Evolutionary conservation across 2,113 vertebrate genomes (phyloP).

Genomic region (Typhlomys cinereus): DNA sequence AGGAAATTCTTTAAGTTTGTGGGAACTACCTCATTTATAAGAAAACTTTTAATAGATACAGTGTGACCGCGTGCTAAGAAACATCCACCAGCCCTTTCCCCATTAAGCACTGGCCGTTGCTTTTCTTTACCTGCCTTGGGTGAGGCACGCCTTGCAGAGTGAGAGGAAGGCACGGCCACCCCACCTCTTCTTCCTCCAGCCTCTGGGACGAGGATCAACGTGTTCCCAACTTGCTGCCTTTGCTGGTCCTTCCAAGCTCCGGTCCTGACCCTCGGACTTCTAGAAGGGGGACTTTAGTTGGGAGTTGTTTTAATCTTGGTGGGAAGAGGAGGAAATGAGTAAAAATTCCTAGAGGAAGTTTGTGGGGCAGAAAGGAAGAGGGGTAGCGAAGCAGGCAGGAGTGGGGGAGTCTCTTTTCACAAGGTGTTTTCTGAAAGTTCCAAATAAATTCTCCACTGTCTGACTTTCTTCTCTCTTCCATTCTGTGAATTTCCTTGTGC

Average conservation of each 20-base stretch:
- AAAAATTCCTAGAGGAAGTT: not conserved
- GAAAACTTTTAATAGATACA: not conserved
- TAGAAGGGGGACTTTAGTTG: not conserved
- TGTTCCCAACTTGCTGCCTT: not conserved
- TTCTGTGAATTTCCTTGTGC: not conserved
- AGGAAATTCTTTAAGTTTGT: not conserved
- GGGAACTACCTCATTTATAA: conserved; percentile 25
- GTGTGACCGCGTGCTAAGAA: not conserved
- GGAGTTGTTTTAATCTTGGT: not conserved
- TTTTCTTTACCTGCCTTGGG: not conserved
- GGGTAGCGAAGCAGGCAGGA: not conserved
- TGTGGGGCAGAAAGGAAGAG: not conserved
- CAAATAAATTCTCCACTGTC: not conserved
- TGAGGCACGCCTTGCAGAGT: not conserved
- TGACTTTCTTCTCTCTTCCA: accelerated
- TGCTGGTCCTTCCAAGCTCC: not conserved
- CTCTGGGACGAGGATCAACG: not conserved
- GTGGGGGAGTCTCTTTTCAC: not conserved
- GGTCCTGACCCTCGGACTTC: not conserved
- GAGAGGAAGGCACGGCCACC: not conserved
- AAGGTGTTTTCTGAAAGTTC: not conserved
- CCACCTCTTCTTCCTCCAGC: not conserved
- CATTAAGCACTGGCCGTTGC: not conserved
- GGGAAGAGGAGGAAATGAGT: not conserved
- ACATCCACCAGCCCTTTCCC: not conserved